Percentiles rank a stretch among this genome's conserved stretches.
Conservation (phyloP, 1,140 invertebrate genomes). For the Diabrotica undecimpunctata region DNA sequence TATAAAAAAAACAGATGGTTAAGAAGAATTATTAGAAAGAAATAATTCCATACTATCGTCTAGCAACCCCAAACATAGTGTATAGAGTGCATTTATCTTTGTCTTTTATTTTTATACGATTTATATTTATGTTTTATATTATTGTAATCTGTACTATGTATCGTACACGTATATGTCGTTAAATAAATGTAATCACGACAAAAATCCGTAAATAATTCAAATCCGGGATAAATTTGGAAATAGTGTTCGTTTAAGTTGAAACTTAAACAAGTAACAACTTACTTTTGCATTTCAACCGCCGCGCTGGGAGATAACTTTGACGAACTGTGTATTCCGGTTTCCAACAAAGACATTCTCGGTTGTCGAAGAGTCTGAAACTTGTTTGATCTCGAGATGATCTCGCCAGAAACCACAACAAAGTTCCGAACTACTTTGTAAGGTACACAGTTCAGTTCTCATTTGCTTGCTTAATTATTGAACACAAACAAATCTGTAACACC, state of each 20-base stretch:
- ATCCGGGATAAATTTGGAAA: not conserved
- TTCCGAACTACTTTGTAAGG: constrained; percentile 2
- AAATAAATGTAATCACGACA: no score
- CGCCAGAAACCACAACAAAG: constrained; percentile 1
- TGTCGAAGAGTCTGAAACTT: not conserved
- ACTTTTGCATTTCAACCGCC: not conserved
- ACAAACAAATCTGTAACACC: no score
- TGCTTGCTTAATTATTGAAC: not conserved
- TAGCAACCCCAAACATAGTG: no score
- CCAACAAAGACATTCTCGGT: constrained; percentile 1
- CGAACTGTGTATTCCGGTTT: constrained; percentile 2
- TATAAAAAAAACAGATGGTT: no score
- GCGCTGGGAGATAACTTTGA: not conserved
- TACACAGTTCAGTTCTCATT: not conserved
- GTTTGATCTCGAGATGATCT: constrained; percentile 2
- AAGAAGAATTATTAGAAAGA: no score
- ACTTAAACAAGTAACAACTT: not conserved
- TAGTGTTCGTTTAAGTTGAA: not conserved
- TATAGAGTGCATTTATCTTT: no score
- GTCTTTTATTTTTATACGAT: no score
- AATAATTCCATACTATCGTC: no score
- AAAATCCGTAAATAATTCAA: no score
- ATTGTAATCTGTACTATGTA: no score
- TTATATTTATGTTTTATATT: no score
- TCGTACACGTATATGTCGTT: no score